phyloP scores from a whole-genome alignment of 1,140 invertebrate genomes.

The Diorhabda elongata region DNA sequence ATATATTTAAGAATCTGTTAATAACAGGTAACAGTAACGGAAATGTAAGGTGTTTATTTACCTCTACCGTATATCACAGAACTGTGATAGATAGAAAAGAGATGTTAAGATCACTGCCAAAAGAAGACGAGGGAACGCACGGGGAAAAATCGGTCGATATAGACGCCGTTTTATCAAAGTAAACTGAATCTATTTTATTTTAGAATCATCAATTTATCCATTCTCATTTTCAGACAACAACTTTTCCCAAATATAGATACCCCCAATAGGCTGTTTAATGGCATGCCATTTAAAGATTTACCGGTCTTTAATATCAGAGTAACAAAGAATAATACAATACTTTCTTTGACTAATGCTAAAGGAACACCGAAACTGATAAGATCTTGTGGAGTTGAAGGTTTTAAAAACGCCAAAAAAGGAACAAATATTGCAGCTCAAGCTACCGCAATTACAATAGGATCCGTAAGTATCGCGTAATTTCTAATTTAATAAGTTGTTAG shows the following conservation, averaged over 20 bases:
- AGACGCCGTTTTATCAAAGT: slow-evolving; percentile 50
- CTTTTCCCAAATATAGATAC: slow-evolving; percentile 72
- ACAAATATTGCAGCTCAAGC: slow-evolving; percentile 95
- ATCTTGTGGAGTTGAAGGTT: slow-evolving; percentile 86
- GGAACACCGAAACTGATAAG: slow-evolving; percentile 58
- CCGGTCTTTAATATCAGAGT: slow-evolving; percentile 79
- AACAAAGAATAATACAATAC: slow-evolving; percentile 82
- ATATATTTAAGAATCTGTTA: slow-evolving; percentile 9
- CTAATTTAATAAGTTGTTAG: slow-evolving; percentile 20
- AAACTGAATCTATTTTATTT: slow-evolving; percentile 16
- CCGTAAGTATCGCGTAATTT: slow-evolving; percentile 52
- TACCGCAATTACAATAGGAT: slow-evolving; percentile 73
- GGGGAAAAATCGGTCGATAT: slow-evolving; percentile 62
- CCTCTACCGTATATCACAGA: slow-evolving; percentile 30
- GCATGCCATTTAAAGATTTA: slow-evolving; percentile 70
- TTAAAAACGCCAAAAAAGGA: slow-evolving; percentile 90
- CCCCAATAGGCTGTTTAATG: slow-evolving; percentile 70
- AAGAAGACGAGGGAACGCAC: slow-evolving; percentile 61
- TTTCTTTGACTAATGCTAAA: slow-evolving; percentile 66
- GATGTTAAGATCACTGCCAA: slow-evolving; percentile 55
- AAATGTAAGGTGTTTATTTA: slow-evolving; percentile 22
- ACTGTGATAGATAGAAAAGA: slow-evolving; percentile 56
- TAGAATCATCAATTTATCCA: slow-evolving; percentile 21
- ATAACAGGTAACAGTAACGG: not conserved
- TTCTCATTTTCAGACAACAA: slow-evolving; percentile 56